Evolutionary conservation across 1,140 invertebrate genomes (phyloP).

Genomic region (Myzus persicae): DNA sequence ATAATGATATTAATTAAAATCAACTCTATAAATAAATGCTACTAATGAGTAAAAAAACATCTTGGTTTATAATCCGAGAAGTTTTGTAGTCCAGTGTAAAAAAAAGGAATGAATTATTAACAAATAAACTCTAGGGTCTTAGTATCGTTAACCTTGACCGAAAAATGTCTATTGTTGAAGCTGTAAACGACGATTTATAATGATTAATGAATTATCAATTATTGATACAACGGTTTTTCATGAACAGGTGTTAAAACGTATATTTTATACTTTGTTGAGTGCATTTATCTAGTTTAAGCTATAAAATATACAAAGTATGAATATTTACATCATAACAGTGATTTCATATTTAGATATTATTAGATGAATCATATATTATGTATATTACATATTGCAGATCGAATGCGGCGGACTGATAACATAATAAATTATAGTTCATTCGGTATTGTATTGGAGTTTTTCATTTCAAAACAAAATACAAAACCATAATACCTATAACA

Average conservation of each 20-base stretch:
- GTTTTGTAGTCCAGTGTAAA: not conserved
- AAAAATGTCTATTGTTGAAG: not conserved
- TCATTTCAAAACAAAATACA: too few relatives aligned
- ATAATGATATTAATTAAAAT: conserved; percentile 7
- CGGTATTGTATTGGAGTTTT: too few relatives aligned
- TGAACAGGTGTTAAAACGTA: not conserved
- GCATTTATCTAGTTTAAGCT: not conserved
- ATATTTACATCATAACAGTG: not conserved
- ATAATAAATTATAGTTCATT: too few relatives aligned
- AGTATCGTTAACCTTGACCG: not conserved
- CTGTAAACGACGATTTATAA: not conserved
- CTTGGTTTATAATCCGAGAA: not conserved
- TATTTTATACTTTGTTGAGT: not conserved
- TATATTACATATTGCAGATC: too few relatives aligned
- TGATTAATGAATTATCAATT: not conserved
- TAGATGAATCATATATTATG: too few relatives aligned
- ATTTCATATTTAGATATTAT: not conserved
- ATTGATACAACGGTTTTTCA: not conserved
- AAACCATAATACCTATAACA: too few relatives aligned
- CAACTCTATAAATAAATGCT: not conserved
- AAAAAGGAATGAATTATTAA: not conserved
- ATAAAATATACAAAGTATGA: not conserved
- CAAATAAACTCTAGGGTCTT: not conserved
- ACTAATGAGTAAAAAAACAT: conserved; percentile 2
- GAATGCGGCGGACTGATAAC: too few relatives aligned